Evolutionary conservation across 2,113 vertebrate species (phyloP).

Genomic region (Puffinus mauretanicus): DNA sequence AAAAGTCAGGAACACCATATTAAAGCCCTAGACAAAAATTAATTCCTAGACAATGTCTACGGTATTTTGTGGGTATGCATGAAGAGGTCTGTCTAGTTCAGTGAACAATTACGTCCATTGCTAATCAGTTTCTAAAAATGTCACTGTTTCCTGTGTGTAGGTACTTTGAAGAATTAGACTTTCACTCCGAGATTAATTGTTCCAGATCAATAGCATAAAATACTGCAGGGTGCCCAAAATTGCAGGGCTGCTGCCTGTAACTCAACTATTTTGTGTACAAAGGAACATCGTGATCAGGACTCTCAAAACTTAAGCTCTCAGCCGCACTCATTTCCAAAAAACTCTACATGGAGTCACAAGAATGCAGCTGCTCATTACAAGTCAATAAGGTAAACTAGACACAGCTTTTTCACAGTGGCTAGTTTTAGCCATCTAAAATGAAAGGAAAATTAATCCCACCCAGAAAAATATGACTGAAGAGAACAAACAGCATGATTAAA

Average conservation of each 20-base stretch:
- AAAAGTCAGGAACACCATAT: not conserved
- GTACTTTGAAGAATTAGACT: constrained; percentile 52
- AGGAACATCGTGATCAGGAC: not conserved
- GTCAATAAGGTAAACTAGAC: not conserved
- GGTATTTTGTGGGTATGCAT: not conserved
- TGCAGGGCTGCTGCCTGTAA: not conserved
- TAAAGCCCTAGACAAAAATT: not conserved
- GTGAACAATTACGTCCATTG: constrained; percentile 35
- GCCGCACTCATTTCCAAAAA: not conserved
- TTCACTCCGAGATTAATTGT: constrained; percentile 34
- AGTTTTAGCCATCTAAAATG: not conserved
- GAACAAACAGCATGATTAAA: not conserved
- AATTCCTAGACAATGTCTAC: constrained; percentile 1
- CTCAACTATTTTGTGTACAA: not conserved
- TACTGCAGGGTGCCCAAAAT: not conserved
- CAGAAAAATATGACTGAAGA: not conserved
- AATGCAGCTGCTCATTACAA: not conserved
- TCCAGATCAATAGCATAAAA: not conserved
- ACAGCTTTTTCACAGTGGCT: not conserved
- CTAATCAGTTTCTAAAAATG: constrained; percentile 58
- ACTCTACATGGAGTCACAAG: not conserved
- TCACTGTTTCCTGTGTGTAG: constrained; percentile 40
- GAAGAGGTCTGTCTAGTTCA: constrained; percentile 47
- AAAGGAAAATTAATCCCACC: not conserved
- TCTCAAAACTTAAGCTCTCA: not conserved